These are phyloP conservation scores for Ptilonorhynchus violaceus DNA, from an alignment of 2,113 vertebrate genomes.

Conservation along the genomic window DNA sequence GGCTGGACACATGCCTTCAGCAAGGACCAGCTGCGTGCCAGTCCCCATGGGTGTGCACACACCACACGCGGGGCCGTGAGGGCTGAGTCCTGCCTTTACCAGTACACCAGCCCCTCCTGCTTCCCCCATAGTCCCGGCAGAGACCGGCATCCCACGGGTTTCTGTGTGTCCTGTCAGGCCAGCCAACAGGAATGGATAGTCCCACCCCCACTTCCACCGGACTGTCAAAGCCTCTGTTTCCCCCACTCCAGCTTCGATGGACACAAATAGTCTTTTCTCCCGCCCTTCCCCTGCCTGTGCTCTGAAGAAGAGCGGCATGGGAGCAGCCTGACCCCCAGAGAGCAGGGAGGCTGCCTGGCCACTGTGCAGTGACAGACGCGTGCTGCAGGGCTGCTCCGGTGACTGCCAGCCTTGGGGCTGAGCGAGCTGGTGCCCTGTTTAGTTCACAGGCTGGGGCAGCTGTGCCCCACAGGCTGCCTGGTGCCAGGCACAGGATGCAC, in stretches of 20 bases:
- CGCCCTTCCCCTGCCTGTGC: background rate
- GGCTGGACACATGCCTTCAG: background rate
- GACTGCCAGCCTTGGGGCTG: background rate
- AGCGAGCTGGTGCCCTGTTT: fast-evolving
- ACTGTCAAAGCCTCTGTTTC: background rate
- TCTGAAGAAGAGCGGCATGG: background rate
- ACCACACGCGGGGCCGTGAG: fast-evolving
- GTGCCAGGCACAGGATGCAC: background rate
- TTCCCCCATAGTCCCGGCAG: fast-evolving
- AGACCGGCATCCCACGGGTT: fast-evolving
- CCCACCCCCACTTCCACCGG: background rate
- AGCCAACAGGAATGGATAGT: fast-evolving
- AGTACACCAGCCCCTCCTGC: background rate
- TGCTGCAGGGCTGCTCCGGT: background rate
- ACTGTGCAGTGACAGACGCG: fast-evolving
- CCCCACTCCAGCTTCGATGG: background rate
- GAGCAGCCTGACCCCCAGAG: background rate
- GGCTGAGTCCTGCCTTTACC: background rate
- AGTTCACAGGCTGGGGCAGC: background rate
- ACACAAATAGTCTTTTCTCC: background rate
- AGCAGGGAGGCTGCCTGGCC: background rate
- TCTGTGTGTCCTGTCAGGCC: background rate
- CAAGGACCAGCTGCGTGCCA: fast-evolving
- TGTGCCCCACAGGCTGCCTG: background rate
- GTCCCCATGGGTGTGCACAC: background rate